Evolutionary conservation across 2,113 vertebrate species (phyloP).

Genomic region (Mustelus asterias): DNA sequence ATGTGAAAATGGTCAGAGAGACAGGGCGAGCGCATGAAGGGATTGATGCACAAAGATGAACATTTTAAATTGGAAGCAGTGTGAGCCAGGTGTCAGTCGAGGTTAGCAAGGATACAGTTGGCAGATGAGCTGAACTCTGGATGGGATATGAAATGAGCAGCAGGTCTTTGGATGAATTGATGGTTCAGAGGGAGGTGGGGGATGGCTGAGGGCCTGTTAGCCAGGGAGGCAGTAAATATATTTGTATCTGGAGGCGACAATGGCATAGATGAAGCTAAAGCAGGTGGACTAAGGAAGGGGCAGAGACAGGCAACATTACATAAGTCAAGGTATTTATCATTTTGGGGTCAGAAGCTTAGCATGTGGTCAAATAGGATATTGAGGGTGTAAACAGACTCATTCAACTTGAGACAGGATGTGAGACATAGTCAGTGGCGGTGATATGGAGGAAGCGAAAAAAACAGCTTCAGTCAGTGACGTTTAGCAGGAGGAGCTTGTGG

Average conservation of each 20-base stretch:
- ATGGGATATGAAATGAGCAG: not conserved
- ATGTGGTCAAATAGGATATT: not conserved
- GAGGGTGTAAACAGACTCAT: not conserved
- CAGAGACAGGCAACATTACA: not conserved
- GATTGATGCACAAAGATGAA: not conserved
- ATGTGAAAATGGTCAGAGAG: not conserved
- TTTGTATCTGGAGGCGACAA: not conserved
- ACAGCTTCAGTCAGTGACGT: not conserved
- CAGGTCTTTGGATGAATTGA: not conserved
- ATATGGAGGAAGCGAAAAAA: not conserved
- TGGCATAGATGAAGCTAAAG: not conserved
- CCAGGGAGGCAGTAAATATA: not conserved
- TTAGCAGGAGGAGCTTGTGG: not conserved
- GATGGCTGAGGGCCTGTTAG: not conserved
- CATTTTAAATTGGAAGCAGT: not conserved
- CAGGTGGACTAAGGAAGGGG: not conserved
- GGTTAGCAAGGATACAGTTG: not conserved
- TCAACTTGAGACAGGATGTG: not conserved
- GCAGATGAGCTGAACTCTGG: not conserved
- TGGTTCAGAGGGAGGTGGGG: not conserved
- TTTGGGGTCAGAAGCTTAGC: not conserved
- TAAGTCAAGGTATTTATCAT: not conserved
- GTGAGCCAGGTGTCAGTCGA: not conserved
- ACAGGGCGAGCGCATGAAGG: not conserved
- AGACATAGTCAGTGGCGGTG: not conserved